Evolutionary conservation across 2,797 vertebrate species (phyloP).

Genomic region (Microctenopoma lineatum): DNA sequence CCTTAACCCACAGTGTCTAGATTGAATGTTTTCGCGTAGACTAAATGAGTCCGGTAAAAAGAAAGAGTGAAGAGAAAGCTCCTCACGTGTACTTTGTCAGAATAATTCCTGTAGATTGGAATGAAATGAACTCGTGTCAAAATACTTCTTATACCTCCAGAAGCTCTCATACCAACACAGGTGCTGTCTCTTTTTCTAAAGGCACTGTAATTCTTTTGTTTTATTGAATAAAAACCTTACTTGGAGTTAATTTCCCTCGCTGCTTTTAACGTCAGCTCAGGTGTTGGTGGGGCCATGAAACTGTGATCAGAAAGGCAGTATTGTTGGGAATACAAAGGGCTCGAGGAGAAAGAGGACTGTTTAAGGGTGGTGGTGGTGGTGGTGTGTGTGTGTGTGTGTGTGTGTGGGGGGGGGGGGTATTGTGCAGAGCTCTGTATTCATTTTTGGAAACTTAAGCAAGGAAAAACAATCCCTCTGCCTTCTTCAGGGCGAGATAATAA

Average conservation of each 20-base stretch:
- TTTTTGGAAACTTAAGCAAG: constrained; percentile 11
- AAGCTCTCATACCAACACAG: constrained; percentile 12
- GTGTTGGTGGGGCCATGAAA: constrained; percentile 41
- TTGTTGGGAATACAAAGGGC: constrained; percentile 47
- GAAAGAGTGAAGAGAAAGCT: no score
- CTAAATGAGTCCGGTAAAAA: no score
- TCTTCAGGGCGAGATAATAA: constrained; percentile 24
- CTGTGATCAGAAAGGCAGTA: constrained; percentile 42
- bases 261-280: constrained; percentile 32
- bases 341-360: neutral
- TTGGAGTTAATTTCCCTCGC: constrained; percentile 44
- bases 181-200: neutral
- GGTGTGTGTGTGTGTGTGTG: neutral
- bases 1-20: no score
- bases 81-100: neutral
- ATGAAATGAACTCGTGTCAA: constrained; percentile 16
- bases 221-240: constrained; percentile 39
- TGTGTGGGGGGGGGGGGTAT: neutral
- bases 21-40: no score
- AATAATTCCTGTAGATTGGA: neutral
- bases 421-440: constrained; percentile 19
- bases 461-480: constrained; percentile 11
- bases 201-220: constrained; percentile 25
- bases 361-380: no score
- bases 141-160: neutral